These are phyloP conservation scores for Heliconius ethilla DNA, from an alignment of 2,888 invertebrate genomes.

Conservation along the genomic window DNA sequence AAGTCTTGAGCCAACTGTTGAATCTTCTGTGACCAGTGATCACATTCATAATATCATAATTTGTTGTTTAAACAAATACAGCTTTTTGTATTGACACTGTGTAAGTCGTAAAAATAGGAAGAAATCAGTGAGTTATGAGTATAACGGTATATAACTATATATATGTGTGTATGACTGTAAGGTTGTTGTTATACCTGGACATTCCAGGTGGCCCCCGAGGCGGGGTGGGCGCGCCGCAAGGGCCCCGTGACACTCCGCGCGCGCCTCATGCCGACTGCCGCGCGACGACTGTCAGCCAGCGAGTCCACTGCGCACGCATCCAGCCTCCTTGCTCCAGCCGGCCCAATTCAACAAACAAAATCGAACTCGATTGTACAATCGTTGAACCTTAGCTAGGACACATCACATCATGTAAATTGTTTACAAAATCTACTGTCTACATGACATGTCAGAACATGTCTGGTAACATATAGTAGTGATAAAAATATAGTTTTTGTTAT, in stretches of 20 bases:
- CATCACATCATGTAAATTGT: constrained; percentile 31
- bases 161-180: constrained; percentile 1
- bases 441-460: too few species aligned
- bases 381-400: constrained; percentile 44
- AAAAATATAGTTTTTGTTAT: not conserved
- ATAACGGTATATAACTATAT: not conserved
- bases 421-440: not conserved
- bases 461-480: too few species aligned
- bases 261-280: constrained; percentile 77
- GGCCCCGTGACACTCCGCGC: constrained; percentile 82
- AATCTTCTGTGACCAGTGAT: constrained; percentile 57
- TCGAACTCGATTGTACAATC: constrained; percentile 49
- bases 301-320: constrained; percentile 62
- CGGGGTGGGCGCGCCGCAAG: constrained; percentile 87
- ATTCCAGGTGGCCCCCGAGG: constrained; percentile 92
- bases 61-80: constrained; percentile 42
- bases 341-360: constrained; percentile 50
- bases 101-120: not conserved
- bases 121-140: not conserved
- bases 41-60: constrained; percentile 48
- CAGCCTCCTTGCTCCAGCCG: constrained; percentile 72
- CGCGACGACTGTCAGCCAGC: constrained; percentile 51
- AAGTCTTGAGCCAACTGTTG: constrained; percentile 78
- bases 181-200: constrained; percentile 82
- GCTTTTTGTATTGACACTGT: constrained; percentile 19